Evolutionary conservation across 2,888 invertebrate species (phyloP).

Genomic region (Yponomeuta sedellus): DNA sequence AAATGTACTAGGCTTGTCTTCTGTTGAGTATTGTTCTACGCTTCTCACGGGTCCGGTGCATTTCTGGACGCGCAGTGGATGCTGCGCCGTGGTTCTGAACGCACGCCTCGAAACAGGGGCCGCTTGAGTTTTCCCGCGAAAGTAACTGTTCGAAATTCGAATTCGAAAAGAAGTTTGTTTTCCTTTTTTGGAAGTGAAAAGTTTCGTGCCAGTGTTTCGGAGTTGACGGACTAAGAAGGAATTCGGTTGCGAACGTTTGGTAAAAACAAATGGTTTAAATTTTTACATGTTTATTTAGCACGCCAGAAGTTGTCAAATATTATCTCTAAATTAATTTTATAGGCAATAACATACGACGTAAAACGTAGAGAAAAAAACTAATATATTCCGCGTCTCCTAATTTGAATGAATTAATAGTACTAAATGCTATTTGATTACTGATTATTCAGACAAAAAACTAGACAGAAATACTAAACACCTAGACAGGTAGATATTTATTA

Average conservation of each 20-base stretch:
- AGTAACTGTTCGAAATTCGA: neutral
- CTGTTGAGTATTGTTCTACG: neutral
- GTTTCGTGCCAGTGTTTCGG: neutral
- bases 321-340: neutral
- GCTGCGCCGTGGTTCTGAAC: neutral
- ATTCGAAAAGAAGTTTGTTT: neutral
- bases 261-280: neutral
- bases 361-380: neutral
- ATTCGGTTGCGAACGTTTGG: neutral
- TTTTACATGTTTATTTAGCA: no score
- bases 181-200: neutral
- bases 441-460: no score
- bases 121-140: neutral
- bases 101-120: neutral
- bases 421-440: no score
- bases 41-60: neutral
- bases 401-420: no score
- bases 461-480: neutral
- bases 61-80: neutral
- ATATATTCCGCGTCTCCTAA: neutral
- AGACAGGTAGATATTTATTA: neutral
- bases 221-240: neutral
- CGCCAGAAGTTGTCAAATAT: neutral
- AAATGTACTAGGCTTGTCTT: neutral
- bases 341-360: neutral